phyloP scores from a whole-genome alignment of 1,140 invertebrate species.

The Mylabris phalerata region DNA sequence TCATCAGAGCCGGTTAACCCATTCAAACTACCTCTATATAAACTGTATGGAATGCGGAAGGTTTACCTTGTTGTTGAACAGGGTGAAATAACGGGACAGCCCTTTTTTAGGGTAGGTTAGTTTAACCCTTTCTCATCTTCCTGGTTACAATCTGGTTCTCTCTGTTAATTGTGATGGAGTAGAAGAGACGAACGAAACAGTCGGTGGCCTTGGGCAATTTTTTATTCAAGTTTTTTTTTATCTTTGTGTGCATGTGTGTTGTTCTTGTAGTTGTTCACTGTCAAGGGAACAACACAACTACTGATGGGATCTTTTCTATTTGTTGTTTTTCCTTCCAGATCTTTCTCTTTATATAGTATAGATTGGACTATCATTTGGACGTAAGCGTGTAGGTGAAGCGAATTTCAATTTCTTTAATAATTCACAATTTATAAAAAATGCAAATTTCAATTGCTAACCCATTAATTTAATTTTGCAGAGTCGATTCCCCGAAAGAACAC shows the following conservation, averaged over 20 bases:
- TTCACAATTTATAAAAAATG: too few relatives aligned
- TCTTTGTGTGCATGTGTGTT: constrained; percentile 10
- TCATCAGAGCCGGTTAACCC: constrained; percentile 17
- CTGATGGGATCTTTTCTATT: too few relatives aligned
- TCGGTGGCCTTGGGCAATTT: constrained; percentile 18
- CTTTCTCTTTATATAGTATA: too few relatives aligned
- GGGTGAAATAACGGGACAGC: constrained; percentile 27
- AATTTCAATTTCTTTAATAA: too few relatives aligned
- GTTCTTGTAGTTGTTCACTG: not conserved
- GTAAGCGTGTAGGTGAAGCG: too few relatives aligned
- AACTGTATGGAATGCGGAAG: constrained; percentile 22
- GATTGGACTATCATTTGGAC: too few relatives aligned
- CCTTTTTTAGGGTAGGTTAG: constrained; percentile 26
- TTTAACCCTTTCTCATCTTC: constrained; percentile 19
- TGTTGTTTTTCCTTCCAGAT: too few relatives aligned
- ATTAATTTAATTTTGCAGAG: too few relatives aligned
- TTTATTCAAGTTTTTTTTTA: constrained; percentile 18
- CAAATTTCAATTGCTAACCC: too few relatives aligned
- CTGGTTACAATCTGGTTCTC: constrained; percentile 4
- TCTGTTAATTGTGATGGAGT: not conserved
- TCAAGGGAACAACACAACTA: not conserved
- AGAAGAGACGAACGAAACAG: not conserved
- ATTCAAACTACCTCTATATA: constrained; percentile 9
- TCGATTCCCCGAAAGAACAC: too few relatives aligned
- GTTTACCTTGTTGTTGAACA: constrained; percentile 16